Conservation (phyloP, 1,140 invertebrate genomes). For the Aphis gossypii region DNA sequence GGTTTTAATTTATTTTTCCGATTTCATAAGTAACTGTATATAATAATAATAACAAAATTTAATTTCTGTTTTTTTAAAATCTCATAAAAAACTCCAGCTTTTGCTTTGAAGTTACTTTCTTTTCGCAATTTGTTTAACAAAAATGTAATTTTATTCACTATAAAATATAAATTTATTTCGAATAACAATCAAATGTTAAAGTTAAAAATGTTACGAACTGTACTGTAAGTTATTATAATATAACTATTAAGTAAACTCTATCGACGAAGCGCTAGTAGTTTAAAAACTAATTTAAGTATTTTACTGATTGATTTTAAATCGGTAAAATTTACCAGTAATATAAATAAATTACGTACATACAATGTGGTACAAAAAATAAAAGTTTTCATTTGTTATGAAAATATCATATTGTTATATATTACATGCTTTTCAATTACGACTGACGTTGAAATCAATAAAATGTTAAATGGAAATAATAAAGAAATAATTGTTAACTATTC, state of each 20-base stretch:
- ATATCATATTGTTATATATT: neutral
- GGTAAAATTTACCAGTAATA: neutral
- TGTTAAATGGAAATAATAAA: neutral
- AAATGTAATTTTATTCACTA: neutral
- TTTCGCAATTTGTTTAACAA: neutral
- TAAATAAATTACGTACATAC: neutral
- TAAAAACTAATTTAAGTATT: neutral
- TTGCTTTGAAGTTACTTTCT: neutral
- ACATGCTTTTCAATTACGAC: neutral
- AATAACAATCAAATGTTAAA: neutral
- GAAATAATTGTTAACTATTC: slow-evolving; percentile 21
- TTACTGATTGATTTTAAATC: neutral
- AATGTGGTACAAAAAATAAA: neutral
- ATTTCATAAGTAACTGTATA: neutral
- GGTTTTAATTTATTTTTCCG: neutral
- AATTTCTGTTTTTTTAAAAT: neutral
- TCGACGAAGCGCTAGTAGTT: neutral
- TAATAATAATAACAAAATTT: neutral
- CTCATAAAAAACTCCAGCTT: neutral
- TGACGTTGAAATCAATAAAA: slow-evolving; percentile 21
- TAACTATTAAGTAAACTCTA: neutral
- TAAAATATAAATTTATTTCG: neutral
- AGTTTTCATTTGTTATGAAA: neutral
- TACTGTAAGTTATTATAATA: neutral
- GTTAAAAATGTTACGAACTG: neutral